Evolutionary conservation across 2,113 vertebrate species (phyloP).

Genomic region (Coracopsis vasa): DNA sequence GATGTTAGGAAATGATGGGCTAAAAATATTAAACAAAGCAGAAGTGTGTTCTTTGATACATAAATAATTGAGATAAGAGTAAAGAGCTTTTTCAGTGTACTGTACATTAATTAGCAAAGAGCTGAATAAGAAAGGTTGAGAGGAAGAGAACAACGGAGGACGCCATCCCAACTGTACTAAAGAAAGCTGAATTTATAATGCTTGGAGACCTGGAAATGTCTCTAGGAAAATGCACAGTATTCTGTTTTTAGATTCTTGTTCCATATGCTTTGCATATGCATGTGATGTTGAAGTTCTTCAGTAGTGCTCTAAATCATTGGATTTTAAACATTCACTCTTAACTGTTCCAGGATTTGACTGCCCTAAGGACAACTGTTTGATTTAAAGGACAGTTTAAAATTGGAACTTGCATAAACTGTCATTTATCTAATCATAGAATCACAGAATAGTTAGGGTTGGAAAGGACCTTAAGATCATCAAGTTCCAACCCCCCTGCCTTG

Average conservation of each 20-base stretch:
- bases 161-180: background rate
- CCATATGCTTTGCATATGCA: background rate
- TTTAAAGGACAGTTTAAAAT: background rate
- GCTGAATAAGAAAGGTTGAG: background rate
- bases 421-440: background rate
- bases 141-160: background rate
- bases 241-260: constrained; percentile 19
- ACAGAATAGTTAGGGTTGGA: too few relatives aligned
- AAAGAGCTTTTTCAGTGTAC: background rate
- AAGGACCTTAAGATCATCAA: too few relatives aligned
- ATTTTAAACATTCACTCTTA: background rate
- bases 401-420: background rate
- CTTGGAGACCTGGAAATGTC: background rate
- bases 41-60: background rate
- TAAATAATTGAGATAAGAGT: background rate
- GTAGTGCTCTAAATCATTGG: background rate
- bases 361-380: background rate
- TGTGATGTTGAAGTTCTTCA: background rate
- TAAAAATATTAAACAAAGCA: background rate
- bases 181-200: constrained; percentile 1
- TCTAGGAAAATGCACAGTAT: background rate
- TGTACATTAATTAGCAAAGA: background rate
- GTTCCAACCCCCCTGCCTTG: too few relatives aligned
- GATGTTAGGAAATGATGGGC: background rate
- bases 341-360: background rate